phyloP scores from a whole-genome alignment of 2,113 vertebrate genomes.

The Diadophis punctatus region DNA sequence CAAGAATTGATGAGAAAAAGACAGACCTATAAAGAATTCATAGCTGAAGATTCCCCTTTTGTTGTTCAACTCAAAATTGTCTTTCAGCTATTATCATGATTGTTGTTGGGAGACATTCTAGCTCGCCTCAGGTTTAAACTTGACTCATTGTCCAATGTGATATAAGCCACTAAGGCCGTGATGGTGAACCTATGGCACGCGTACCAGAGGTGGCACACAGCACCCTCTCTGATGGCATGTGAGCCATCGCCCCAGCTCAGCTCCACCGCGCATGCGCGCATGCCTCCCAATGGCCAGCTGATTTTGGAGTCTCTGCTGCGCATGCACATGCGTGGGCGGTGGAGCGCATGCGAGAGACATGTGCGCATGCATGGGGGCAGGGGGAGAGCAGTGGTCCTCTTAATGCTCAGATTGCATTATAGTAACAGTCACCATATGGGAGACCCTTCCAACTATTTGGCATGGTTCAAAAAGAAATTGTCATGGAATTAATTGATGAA shows the following conservation, averaged over 20 bases:
- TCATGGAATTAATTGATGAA: background rate
- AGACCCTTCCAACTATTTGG: background rate
- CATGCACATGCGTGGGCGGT: no score
- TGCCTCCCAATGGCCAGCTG: no score
- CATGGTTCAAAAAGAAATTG: background rate
- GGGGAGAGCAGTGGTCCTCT: background rate
- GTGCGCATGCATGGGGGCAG: no score
- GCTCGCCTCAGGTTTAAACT: conserved; percentile 25
- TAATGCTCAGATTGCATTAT: background rate
- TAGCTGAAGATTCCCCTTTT: conserved; percentile 17
- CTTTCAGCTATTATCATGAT: conserved; percentile 35
- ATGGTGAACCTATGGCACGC: no score
- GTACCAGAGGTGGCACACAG: no score
- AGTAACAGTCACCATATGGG: background rate
- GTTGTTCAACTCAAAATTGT: conserved; percentile 12
- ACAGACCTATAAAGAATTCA: background rate
- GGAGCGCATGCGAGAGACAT: no score
- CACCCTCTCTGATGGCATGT: no score
- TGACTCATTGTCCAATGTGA: background rate
- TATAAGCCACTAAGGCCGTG: background rate
- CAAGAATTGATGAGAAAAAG: conserved; percentile 1
- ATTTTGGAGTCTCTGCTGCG: no score
- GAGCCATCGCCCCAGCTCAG: no score
- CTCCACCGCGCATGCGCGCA: no score
- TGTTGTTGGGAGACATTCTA: conserved; percentile 38